Evolutionary conservation across 2,888 invertebrate species (phyloP).

Genomic region (Caenorhabditis sp.): DNA sequence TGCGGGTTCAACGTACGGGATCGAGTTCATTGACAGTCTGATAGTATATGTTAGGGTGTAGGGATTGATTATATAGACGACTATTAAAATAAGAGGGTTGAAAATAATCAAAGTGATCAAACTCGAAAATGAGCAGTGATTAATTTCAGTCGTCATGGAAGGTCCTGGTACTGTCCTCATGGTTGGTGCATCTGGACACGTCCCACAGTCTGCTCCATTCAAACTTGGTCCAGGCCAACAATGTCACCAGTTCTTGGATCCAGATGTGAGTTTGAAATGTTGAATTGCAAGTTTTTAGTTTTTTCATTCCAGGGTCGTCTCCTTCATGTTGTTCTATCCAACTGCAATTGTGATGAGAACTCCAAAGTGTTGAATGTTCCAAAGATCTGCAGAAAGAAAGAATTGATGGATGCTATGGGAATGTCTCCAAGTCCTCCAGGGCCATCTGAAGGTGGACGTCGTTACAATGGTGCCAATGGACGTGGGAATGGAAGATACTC

Average conservation of each 20-base stretch:
- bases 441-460: not conserved
- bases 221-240: conserved; percentile 94
- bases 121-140: too few relatives aligned
- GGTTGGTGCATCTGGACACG: conserved; percentile 89
- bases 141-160: conserved; percentile 81
- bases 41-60: too few relatives aligned
- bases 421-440: not conserved
- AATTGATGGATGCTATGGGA: conserved; percentile 1
- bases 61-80: too few relatives aligned
- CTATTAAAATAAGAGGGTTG: too few relatives aligned
- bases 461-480: not conserved
- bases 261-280: conserved; percentile 84
- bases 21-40: too few relatives aligned
- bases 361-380: not conserved
- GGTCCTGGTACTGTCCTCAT: conserved; percentile 92
- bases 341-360: not conserved
- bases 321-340: conserved; percentile 92
- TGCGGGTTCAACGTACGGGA: not conserved
- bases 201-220: conserved; percentile 89
- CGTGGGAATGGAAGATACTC: not conserved
- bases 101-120: too few relatives aligned
- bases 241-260: conserved; percentile 94
- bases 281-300: not conserved
- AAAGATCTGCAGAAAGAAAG: not conserved
- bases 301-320: conserved; percentile 88